A percentile compares a stretch with the other conserved stretches of the same genome.
phyloP scores from a whole-genome alignment of 2,888 invertebrate genomes.

The Troglohyphantes excavatus region DNA sequence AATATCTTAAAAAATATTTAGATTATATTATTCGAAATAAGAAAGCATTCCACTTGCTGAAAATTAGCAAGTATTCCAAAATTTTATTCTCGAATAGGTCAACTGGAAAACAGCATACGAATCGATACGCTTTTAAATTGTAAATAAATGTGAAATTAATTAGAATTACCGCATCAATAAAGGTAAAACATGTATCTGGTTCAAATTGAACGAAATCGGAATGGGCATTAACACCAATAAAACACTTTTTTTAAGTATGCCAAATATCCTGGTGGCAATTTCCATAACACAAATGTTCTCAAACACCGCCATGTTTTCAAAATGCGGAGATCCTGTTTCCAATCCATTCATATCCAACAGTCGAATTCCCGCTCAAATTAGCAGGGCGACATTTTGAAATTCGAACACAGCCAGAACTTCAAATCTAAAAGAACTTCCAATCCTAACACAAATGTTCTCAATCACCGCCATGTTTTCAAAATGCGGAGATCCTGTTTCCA shows the following conservation, averaged over 20 bases:
- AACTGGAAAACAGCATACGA: too few species aligned
- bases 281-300: neutral
- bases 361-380: neutral
- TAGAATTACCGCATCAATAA: neutral
- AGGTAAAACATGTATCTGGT: constrained; percentile 7
- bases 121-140: too few species aligned
- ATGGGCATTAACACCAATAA: neutral
- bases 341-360: neutral
- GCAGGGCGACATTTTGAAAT: constrained; percentile 25
- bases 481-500: constrained; percentile 23
- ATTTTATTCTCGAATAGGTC: too few species aligned
- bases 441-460: too few species aligned
- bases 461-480: too few species aligned
- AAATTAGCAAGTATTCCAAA: too few species aligned
- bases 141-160: too few species aligned
- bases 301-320: neutral
- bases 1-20: too few species aligned
- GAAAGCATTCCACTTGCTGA: too few species aligned
- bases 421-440: constrained; percentile 14
- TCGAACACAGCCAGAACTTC: constrained; percentile 2
- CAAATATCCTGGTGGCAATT: neutral
- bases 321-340: constrained; percentile 16
- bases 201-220: neutral
- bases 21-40: too few species aligned
- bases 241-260: neutral